phyloP scores from a whole-genome alignment of 2,888 invertebrate species.

The Agrotis puta region DNA sequence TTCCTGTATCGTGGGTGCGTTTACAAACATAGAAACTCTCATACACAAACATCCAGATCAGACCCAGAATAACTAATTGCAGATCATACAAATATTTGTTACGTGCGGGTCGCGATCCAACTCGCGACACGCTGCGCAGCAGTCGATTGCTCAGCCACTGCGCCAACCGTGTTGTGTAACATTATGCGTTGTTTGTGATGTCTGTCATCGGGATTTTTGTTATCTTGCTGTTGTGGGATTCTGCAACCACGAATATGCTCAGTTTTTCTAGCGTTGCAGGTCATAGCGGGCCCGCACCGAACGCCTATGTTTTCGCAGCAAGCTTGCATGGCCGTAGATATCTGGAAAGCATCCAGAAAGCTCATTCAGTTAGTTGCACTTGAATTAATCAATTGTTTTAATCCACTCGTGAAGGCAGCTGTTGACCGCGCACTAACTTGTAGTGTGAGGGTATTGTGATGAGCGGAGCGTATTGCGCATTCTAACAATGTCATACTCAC shows the following conservation, averaged over 20 bases:
- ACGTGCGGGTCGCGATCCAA: too few species aligned
- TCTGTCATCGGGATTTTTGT: too few species aligned
- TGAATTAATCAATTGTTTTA: slow-evolving; percentile 89
- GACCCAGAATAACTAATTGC: too few species aligned
- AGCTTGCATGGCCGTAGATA: slow-evolving; percentile 64
- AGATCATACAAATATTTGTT: too few species aligned
- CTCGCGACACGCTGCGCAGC: too few species aligned
- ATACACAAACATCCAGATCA: too few species aligned
- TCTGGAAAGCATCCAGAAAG: slow-evolving; percentile 80
- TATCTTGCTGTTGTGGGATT: too few species aligned
- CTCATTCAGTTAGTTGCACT: slow-evolving; percentile 83
- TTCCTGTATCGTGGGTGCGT: too few species aligned
- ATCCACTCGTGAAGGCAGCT: slow-evolving; percentile 82
- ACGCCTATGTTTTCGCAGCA: slow-evolving; percentile 32
- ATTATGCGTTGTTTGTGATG: too few species aligned
- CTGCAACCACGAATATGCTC: slow-evolving; percentile 21
- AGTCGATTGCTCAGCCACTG: too few species aligned
- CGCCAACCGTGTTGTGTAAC: too few species aligned
- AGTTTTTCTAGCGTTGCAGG: not conserved
- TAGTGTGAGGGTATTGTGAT: slow-evolving; percentile 33
- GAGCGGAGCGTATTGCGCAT: slow-evolving; percentile 46
- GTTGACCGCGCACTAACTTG: slow-evolving; percentile 77
- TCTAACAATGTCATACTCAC: not conserved
- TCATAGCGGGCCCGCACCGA: not conserved
- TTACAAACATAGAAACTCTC: too few species aligned